Conservation (phyloP, 2,888 invertebrate species). For the Amphipyra berbera region DNA sequence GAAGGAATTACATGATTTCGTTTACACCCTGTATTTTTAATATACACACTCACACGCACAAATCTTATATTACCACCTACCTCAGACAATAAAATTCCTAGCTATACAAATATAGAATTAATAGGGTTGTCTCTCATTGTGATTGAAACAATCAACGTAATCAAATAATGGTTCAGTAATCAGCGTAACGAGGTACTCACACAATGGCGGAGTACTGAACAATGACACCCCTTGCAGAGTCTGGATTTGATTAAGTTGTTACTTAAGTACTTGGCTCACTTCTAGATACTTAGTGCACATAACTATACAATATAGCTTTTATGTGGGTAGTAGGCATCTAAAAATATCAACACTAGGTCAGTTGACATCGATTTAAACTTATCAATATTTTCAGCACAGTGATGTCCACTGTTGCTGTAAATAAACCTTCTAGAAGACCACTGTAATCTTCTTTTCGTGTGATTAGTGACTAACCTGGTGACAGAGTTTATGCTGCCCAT, state of each 20-base stretch:
- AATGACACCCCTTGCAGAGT: constrained; percentile 44
- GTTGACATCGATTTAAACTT: too few relatives aligned
- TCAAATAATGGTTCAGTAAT: constrained; percentile 46
- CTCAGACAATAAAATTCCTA: constrained; percentile 10
- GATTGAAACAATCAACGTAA: constrained; percentile 50
- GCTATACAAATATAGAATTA: constrained; percentile 32
- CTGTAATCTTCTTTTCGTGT: too few relatives aligned
- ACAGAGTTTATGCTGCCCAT: too few relatives aligned
- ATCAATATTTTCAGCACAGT: too few relatives aligned
- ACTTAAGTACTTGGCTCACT: constrained; percentile 27
- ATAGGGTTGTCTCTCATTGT: constrained; percentile 36
- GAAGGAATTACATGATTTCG: too few relatives aligned
- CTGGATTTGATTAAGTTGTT: constrained; percentile 44
- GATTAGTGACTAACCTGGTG: too few relatives aligned
- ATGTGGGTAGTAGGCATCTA: neutral
- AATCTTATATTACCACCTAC: neutral
- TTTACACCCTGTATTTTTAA: too few relatives aligned
- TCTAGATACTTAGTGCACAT: constrained; percentile 4
- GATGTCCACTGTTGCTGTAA: too few relatives aligned
- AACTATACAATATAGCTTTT: neutral
- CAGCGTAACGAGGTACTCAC: constrained; percentile 37
- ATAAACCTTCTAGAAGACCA: too few relatives aligned
- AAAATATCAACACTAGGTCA: neutral
- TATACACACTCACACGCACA: neutral
- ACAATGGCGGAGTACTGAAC: constrained; percentile 32